A percentile compares a stretch with the other conserved stretches of the same genome.
phyloP scores from a whole-genome alignment of 2,888 invertebrate species.

The Meiosimyza platycephala region DNA sequence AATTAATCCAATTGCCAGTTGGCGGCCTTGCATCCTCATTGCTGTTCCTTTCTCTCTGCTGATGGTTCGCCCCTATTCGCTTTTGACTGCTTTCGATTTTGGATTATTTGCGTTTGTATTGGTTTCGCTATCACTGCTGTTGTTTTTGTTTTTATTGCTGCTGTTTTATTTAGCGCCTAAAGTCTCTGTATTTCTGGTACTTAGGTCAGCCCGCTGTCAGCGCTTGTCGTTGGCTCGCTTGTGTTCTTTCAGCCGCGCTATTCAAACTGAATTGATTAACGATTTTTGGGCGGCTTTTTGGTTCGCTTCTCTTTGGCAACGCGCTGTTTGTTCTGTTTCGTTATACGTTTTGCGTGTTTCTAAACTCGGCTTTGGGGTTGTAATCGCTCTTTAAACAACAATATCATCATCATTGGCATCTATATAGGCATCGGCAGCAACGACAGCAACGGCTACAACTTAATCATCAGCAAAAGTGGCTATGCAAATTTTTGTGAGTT shows the following conservation, averaged over 20 bases:
- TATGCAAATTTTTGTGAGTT: neutral
- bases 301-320: conserved; percentile 2
- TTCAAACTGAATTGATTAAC: conserved; percentile 39
- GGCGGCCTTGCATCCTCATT: conserved; percentile 35
- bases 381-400: conserved; percentile 58
- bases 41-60: neutral
- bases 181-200: conserved; percentile 25
- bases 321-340: conserved; percentile 31
- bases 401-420: conserved; percentile 52
- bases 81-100: neutral
- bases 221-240: conserved; percentile 34
- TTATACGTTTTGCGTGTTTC: conserved; percentile 49
- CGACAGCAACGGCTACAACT: too few species aligned
- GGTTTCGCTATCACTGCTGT: conserved; percentile 3
- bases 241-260: conserved; percentile 43
- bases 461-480: neutral
- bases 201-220: conserved; percentile 1
- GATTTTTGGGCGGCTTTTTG: conserved; percentile 20
- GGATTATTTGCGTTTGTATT: neutral
- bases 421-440: too few species aligned
- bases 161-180: conserved; percentile 15
- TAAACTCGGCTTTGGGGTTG: conserved; percentile 49
- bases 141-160: conserved; percentile 1
- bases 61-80: neutral
- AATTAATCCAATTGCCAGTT: conserved; percentile 54